Percentiles rank a stretch among this genome's conserved stretches.
Evolutionary conservation across 2,888 invertebrate species (phyloP).

Genomic region (Hydraecia micacea): DNA sequence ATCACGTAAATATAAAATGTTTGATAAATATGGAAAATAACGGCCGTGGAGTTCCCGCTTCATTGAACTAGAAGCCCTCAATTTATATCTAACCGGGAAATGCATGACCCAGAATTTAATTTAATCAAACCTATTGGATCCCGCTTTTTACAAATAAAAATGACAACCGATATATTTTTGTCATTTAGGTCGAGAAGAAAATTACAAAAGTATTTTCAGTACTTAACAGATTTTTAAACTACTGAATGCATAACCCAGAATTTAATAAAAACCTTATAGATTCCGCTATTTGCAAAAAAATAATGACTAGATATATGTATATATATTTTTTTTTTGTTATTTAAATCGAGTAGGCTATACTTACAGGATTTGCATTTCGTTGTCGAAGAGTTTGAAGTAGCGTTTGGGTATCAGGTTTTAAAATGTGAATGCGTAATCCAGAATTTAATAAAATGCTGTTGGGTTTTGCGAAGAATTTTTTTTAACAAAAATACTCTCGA

Average conservation of each 20-base stretch:
- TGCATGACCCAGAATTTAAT: too few species aligned
- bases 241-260: constrained; percentile 43
- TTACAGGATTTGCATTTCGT: neutral
- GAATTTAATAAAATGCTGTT: neutral
- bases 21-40: constrained; percentile 43
- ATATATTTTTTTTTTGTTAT: neutral
- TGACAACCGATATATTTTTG: too few species aligned
- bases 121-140: too few species aligned
- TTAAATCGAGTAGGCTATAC: neutral
- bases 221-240: too few species aligned
- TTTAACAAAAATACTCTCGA: neutral
- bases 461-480: neutral
- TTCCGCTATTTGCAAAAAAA: constrained; percentile 5
- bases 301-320: neutral
- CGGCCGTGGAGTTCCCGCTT: constrained; percentile 49
- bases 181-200: too few species aligned
- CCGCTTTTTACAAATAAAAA: too few species aligned
- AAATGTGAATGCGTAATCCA: too few species aligned
- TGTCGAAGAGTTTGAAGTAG: neutral
- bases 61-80: constrained; percentile 61
- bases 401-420: neutral
- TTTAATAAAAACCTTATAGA: constrained; percentile 32
- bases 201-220: too few species aligned
- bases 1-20: neutral
- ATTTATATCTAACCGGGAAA: constrained; percentile 38